Percentiles rank a stretch among this genome's conserved stretches.
Evolutionary conservation across 1,140 invertebrate species (phyloP).

Genomic region (Aphaenogaster ashmeadi): DNA sequence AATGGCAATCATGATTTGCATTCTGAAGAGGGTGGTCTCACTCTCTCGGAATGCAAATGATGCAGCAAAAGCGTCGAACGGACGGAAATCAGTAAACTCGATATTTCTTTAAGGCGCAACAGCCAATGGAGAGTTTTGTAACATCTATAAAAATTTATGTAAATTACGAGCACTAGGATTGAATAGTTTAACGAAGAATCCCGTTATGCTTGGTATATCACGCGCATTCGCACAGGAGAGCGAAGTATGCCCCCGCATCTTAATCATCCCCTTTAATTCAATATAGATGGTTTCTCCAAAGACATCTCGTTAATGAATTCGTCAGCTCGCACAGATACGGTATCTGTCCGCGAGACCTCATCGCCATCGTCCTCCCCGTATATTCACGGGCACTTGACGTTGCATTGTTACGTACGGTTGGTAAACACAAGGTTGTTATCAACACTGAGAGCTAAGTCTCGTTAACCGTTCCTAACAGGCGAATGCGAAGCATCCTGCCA

Average conservation of each 20-base stretch:
- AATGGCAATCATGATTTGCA: constrained; percentile 46
- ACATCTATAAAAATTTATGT: background rate
- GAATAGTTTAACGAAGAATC: background rate
- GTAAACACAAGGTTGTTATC: constrained; percentile 77
- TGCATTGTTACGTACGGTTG: constrained; percentile 70
- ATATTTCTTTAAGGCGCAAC: background rate
- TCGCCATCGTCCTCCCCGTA: constrained; percentile 27
- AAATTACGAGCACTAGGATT: background rate
- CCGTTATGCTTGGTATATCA: background rate
- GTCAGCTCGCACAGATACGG: constrained; percentile 44
- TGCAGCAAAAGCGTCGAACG: background rate
- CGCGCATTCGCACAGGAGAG: background rate
- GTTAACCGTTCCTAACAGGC: constrained; percentile 78
- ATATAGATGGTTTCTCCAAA: background rate
- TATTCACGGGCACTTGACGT: constrained; percentile 62
- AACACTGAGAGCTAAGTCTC: constrained; percentile 74
- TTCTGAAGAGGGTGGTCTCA: background rate
- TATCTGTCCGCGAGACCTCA: constrained; percentile 37
- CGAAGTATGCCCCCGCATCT: background rate
- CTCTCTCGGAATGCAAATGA: constrained; percentile 40
- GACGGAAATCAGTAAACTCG: constrained; percentile 11
- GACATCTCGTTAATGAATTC: constrained; percentile 43
- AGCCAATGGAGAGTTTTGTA: background rate
- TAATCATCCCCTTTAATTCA: background rate
- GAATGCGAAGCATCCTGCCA: constrained; percentile 74